Evolutionary conservation across 2,888 invertebrate genomes (phyloP), one percentile per base, ranked within the genome.

Genomic region (Dascillus cervinus): DNA sequence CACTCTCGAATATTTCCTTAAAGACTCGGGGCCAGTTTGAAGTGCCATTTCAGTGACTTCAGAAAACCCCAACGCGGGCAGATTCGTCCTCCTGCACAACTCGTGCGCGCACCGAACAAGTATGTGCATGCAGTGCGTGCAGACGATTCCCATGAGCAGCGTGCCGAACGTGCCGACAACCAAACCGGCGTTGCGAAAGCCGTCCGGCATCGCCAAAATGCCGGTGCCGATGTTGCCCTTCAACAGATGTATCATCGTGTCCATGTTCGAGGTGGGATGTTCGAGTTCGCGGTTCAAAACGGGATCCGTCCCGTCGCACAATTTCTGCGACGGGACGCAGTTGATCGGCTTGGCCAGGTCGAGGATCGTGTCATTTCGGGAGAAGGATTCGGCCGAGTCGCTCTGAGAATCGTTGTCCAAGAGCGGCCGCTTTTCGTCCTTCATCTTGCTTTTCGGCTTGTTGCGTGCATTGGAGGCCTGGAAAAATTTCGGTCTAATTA

Each of bases 91-190:
- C 33, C 76, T 69, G 57, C 84, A 82, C 5, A 86, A 64, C 52
- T 84, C 84, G 55, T 82, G 81, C 5, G 84, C 75, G 60, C 85
- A 11, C 78, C 83, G 56, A 85, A 67, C 65, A 87, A 79, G 58
- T 90, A 88, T 88, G 88, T 94, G 64, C 94, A 94, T 92, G 58
- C 91, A 92, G 62, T 94, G 91, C 8, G 89, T 85, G 60, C 90
- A 90, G 45, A 92, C 76, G n/a, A 76, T 67, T 8, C 91, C 92
- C 73, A 94, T 82, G 8, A 87, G 51, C 33, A 89, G 63, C 1
- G 91, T 80, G 3, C 89, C 85, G 50, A 84, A 71, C 12, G 87
- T 73, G 43, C 94, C 92, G 38, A 91, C 75, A 54, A 82, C 75
- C 34, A 94, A 70, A 6, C 95, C 95, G 32, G 92, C 82, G 68